Evolutionary conservation across 2,888 invertebrate genomes (phyloP).

Genomic region (Gymnosoma rotundatum): DNA sequence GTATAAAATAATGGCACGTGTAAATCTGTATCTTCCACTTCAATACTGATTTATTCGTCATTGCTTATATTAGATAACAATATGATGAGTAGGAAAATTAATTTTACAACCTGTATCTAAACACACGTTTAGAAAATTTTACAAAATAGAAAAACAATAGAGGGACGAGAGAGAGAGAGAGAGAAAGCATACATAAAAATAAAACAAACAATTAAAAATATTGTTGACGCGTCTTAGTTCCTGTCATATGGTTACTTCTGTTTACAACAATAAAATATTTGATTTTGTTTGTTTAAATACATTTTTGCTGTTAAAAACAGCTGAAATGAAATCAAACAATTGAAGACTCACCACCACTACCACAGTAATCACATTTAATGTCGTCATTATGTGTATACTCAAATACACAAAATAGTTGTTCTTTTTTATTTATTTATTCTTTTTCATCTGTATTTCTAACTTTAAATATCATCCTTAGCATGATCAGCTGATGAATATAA

Average conservation of each 20-base stretch:
- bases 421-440: not conserved
- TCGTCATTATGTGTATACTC: not conserved
- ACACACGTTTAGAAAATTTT: conserved; percentile 14
- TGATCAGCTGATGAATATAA: conserved; percentile 64
- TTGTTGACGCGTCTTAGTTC: conserved; percentile 48
- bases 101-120: conserved; percentile 9
- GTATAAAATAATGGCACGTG: too few species aligned
- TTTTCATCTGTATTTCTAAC: not conserved
- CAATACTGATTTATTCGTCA: not conserved
- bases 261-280: conserved; percentile 37
- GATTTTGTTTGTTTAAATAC: conserved; percentile 7
- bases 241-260: conserved; percentile 53
- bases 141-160: conserved; percentile 2
- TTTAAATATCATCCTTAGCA: conserved; percentile 16
- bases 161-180: not conserved
- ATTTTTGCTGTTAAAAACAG: conserved; percentile 51
- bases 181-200: conserved; percentile 19
- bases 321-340: conserved; percentile 39
- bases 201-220: conserved; percentile 52
- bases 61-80: not conserved
- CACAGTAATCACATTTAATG: too few species aligned
- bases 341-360: not conserved
- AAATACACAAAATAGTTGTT: not conserved
- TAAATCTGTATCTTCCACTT: too few species aligned
- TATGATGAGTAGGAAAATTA: not conserved